A percentile compares a stretch with the other conserved stretches of the same genome.
phyloP scores from a whole-genome alignment of 2,888 invertebrate genomes.

The Epistrophella euchroma region DNA sequence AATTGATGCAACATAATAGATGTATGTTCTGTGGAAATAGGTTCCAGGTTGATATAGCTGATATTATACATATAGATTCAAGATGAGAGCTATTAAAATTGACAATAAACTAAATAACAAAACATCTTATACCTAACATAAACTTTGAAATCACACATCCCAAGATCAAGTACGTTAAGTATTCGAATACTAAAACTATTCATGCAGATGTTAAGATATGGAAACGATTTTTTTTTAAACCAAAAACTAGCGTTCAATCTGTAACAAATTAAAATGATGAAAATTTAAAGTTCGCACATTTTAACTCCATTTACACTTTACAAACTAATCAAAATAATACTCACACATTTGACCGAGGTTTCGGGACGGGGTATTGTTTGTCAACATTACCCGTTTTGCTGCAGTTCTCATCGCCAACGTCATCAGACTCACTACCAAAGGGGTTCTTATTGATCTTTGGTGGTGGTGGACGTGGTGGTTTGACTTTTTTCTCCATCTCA shows the following conservation, averaged over 20 bases:
- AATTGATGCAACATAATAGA: no score
- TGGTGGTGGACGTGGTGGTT: constrained; percentile 84
- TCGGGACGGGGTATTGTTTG: constrained; percentile 81
- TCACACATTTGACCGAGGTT: constrained; percentile 81
- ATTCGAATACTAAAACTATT: no score
- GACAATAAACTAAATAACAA: no score
- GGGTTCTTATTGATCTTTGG: constrained; percentile 86
- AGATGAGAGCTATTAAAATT: no score
- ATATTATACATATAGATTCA: no score
- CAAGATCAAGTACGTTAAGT: no score
- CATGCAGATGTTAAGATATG: no score
- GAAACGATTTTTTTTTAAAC: neutral
- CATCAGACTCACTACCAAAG: constrained; percentile 90
- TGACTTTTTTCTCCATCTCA: constrained; percentile 80
- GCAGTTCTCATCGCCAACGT: constrained; percentile 78
- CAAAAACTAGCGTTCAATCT: neutral
- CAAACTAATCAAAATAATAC: constrained; percentile 68
- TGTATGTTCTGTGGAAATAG: no score
- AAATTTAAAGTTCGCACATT: neutral
- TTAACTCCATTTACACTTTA: neutral
- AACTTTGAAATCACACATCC: no score
- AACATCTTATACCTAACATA: no score
- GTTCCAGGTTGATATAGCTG: no score
- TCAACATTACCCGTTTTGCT: constrained; percentile 77
- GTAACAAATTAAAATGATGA: neutral